Evolutionary conservation across 2,797 vertebrate genomes (phyloP).

Genomic region (Pelochelys cantorii): DNA sequence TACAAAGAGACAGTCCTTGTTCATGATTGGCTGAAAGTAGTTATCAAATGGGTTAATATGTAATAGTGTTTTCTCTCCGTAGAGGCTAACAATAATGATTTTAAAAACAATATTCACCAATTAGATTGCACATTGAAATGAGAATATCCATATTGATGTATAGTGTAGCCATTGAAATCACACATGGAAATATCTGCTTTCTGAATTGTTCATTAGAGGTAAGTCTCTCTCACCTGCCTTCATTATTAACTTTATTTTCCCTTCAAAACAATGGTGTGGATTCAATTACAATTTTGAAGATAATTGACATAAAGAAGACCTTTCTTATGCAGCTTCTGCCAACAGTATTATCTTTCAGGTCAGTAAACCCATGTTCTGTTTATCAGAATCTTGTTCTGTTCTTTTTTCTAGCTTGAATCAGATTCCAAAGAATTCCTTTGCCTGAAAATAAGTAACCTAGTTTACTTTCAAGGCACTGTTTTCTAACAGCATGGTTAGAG

Average conservation of each 20-base stretch:
- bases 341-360: fast-evolving
- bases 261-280: neutral
- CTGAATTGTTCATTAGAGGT: neutral
- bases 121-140: neutral
- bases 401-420: neutral
- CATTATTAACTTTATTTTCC: neutral
- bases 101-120: constrained; percentile 6
- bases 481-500: neutral
- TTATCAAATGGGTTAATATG: neutral
- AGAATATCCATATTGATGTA: neutral
- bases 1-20: neutral
- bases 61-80: neutral
- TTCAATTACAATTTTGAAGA: neutral
- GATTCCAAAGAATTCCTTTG: neutral
- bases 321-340: neutral
- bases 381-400: neutral
- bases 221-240: neutral
- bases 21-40: neutral
- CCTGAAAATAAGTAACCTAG: neutral
- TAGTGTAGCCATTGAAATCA: neutral
- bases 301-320: neutral
- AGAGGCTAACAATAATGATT: neutral
- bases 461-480: neutral
- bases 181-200: neutral
- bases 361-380: neutral